Evolutionary conservation across 2,113 vertebrate genomes (phyloP).

Genomic region (Semicossyphus pulcher): DNA sequence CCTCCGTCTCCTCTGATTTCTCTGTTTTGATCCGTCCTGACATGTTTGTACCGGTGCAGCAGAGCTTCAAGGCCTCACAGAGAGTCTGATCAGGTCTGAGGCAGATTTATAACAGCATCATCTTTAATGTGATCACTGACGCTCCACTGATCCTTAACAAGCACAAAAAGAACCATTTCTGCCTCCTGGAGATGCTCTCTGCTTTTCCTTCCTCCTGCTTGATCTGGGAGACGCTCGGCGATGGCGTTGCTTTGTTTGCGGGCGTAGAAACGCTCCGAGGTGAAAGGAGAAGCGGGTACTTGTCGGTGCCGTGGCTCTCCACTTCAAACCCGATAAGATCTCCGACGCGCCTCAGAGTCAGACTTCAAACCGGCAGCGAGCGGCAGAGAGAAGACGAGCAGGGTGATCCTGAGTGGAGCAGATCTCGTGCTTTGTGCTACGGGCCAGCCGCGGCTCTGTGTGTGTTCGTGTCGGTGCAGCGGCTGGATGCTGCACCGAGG

Average conservation of each 20-base stretch:
- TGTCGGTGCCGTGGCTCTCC: slow-evolving; percentile 35
- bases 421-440: slow-evolving; percentile 57
- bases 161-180: slow-evolving; percentile 8
- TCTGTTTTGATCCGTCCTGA: slow-evolving; percentile 36
- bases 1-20: slow-evolving; percentile 7
- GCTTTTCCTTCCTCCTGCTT: slow-evolving; percentile 31
- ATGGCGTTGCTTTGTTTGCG: slow-evolving; percentile 43
- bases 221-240: slow-evolving; percentile 50
- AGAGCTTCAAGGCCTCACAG: slow-evolving; percentile 32
- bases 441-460: slow-evolving; percentile 50
- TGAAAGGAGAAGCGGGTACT: slow-evolving; percentile 63
- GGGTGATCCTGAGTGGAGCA: slow-evolving; percentile 64
- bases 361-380: slow-evolving; percentile 54
- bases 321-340: slow-evolving; percentile 76
- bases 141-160: slow-evolving; percentile 50
- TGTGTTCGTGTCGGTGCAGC: slow-evolving; percentile 8
- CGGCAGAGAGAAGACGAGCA: slow-evolving; percentile 20
- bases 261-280: slow-evolving; percentile 59
- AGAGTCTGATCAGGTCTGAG: slow-evolving; percentile 56
- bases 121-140: slow-evolving; percentile 64
- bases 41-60: slow-evolving; percentile 48
- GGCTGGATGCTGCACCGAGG: not conserved
- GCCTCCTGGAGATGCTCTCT: slow-evolving; percentile 52
- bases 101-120: slow-evolving; percentile 50
- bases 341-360: slow-evolving; percentile 59